Evolutionary conservation across 2,797 vertebrate genomes (phyloP).

Genomic region (Peromyscus aztecus): DNA sequence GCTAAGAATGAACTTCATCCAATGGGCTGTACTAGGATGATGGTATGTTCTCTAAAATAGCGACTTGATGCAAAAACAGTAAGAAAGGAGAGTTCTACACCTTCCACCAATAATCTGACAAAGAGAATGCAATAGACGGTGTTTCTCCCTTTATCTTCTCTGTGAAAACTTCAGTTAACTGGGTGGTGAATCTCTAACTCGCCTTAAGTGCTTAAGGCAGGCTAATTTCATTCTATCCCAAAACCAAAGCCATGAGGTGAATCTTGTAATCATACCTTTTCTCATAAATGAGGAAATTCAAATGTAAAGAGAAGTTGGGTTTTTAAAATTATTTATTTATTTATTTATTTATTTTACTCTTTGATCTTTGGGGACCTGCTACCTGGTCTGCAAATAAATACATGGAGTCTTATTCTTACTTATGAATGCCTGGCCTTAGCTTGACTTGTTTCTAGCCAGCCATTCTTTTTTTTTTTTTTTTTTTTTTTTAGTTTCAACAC

Average conservation of each 20-base stretch:
- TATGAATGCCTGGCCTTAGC: not conserved
- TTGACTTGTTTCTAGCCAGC: not conserved
- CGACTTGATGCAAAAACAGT: not conserved
- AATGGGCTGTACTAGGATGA: not conserved
- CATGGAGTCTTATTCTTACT: not conserved
- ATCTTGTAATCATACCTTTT: not conserved
- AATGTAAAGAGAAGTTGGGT: not conserved
- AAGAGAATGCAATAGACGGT: not conserved
- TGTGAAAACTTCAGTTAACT: not conserved
- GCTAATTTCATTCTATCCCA: not conserved
- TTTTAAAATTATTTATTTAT: not conserved
- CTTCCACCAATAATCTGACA: not conserved
- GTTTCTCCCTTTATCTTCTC: not conserved
- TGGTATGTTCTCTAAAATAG: not conserved
- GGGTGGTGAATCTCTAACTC: not conserved
- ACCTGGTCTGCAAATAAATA: not conserved
- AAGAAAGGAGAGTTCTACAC: not conserved
- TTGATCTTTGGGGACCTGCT: not conserved
- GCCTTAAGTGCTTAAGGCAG: not conserved
- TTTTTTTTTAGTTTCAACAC: conserved; percentile 59
- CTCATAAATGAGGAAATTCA: not conserved
- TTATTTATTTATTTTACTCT: not conserved
- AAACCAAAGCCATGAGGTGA: not conserved
- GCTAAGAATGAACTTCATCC: not conserved
- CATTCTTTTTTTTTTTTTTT: too few species aligned